A percentile compares a stretch with the other conserved stretches of the same genome.
Evolutionary conservation across 2,888 invertebrate genomes (phyloP).

Genomic region (Schrankia costaestrigalis): DNA sequence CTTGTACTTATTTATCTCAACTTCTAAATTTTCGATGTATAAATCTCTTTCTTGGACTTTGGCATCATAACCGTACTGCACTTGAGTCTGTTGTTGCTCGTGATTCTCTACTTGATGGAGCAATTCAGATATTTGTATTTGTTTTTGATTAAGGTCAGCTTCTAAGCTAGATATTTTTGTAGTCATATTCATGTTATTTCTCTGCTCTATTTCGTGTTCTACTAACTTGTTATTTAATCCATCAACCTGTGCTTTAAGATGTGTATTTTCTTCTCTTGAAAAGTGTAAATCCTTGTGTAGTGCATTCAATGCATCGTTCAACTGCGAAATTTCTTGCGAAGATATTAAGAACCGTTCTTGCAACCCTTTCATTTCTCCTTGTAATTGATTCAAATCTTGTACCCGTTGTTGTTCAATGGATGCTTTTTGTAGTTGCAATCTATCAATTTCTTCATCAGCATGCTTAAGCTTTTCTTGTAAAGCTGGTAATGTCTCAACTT

Average conservation of each 20-base stretch:
- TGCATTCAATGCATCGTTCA: slow-evolving; percentile 44
- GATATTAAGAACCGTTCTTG: slow-evolving; percentile 40
- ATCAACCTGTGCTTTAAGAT: slow-evolving; percentile 51
- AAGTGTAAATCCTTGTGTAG: slow-evolving; percentile 49
- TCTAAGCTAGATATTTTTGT: slow-evolving; percentile 65
- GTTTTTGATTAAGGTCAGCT: slow-evolving; percentile 60
- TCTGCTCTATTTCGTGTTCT: slow-evolving; percentile 66
- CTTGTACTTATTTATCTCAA: slow-evolving; percentile 83
- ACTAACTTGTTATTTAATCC: slow-evolving; percentile 63
- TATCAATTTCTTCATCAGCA: slow-evolving; percentile 63
- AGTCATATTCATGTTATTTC: slow-evolving; percentile 59
- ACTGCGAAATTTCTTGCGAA: slow-evolving; percentile 43
- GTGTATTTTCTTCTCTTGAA: slow-evolving; percentile 47
- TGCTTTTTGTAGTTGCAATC: slow-evolving; percentile 50
- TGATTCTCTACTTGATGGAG: slow-evolving; percentile 52
- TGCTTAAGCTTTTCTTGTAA: slow-evolving; percentile 63
- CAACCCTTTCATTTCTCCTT: slow-evolving; percentile 43
- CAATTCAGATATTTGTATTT: slow-evolving; percentile 56
- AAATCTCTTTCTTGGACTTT: slow-evolving; percentile 88
- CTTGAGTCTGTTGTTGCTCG: slow-evolving; percentile 59
- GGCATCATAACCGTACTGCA: slow-evolving; percentile 79
- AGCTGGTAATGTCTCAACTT: slow-evolving; percentile 57
- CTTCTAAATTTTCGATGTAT: slow-evolving; percentile 86
- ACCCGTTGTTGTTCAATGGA: slow-evolving; percentile 51
- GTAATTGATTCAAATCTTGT: slow-evolving; percentile 42